These are phyloP conservation scores for Polyommatus icarus DNA, from an alignment of 2,888 invertebrate species.

Conservation along the genomic window DNA sequence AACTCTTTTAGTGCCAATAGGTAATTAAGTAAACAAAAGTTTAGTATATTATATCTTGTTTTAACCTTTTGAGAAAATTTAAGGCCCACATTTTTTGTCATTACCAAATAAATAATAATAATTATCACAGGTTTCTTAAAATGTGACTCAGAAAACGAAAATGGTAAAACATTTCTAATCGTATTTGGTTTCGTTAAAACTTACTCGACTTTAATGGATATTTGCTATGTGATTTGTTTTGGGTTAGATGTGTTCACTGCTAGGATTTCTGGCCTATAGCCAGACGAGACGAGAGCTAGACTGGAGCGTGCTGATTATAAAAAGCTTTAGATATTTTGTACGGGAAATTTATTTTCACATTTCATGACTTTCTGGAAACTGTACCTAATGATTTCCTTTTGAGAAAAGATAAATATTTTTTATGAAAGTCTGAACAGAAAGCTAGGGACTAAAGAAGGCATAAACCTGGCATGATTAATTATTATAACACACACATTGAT, in stretches of 20 bases:
- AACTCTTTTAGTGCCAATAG: neutral
- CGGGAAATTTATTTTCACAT: neutral
- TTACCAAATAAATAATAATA: no score
- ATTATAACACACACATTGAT: no score
- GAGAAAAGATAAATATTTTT: neutral
- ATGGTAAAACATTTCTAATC: neutral
- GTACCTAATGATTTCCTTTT: neutral
- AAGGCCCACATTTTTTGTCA: no score
- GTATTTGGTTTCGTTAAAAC: neutral
- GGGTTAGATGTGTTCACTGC: neutral
- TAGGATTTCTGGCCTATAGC: conserved; percentile 10
- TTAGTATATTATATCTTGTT: no score
- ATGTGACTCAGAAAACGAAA: neutral
- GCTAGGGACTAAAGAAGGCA: neutral
- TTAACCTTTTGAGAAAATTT: no score
- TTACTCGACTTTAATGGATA: neutral
- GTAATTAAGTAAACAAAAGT: no score
- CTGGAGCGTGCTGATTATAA: neutral
- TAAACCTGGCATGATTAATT: no score
- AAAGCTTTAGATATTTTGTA: neutral
- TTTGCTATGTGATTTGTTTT: neutral
- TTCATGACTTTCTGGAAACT: neutral
- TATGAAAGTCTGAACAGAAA: neutral
- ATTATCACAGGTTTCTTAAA: no score
- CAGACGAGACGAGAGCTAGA: no score